These are phyloP conservation scores for Sitodiplosis mosellana DNA, from an alignment of 1,140 invertebrate genomes.

Conservation along the genomic window DNA sequence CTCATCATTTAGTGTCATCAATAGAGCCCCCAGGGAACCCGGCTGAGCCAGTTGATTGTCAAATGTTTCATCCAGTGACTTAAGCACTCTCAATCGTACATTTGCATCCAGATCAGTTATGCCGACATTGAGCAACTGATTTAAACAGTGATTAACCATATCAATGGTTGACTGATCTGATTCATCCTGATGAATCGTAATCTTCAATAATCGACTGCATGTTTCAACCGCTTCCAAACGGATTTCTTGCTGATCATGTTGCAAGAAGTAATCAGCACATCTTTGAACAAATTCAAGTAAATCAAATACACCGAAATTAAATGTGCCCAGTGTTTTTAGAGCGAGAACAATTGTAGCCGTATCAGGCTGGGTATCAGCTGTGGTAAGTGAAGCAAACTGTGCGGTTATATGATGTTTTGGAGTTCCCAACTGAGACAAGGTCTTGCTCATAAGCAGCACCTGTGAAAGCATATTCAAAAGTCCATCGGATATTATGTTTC, in stretches of 20 bases:
- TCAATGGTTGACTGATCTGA: constrained; percentile 22
- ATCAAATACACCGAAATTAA: constrained; percentile 91
- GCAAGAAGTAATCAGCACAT: constrained; percentile 85
- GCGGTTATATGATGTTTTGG: constrained; percentile 28
- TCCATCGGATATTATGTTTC: constrained; percentile 81
- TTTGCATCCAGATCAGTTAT: constrained; percentile 91
- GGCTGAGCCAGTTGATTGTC: constrained; percentile 90
- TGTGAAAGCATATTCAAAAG: constrained; percentile 70
- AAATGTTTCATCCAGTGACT: constrained; percentile 84
- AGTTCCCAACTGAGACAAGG: constrained; percentile 58
- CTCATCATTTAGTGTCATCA: constrained; percentile 93
- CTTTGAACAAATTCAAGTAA: constrained; percentile 80
- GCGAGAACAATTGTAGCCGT: constrained; percentile 76
- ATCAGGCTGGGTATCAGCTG: constrained; percentile 32
- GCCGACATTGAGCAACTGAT: constrained; percentile 80
- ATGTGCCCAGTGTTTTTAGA: constrained; percentile 81
- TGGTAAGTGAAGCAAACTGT: constrained; percentile 12
- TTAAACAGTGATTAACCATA: constrained; percentile 75
- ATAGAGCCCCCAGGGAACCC: constrained; percentile 82
- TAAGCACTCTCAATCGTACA: constrained; percentile 83
- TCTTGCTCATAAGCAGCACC: constrained; percentile 79
- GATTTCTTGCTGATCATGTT: constrained; percentile 79
- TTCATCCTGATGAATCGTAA: constrained; percentile 48
- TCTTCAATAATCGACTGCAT: constrained; percentile 69
- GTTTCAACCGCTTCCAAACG: constrained; percentile 88